Base-by-base conservation (phyloP, 2,797 vertebrate genomes). In the Neosilurus hyrtlii region DNA sequence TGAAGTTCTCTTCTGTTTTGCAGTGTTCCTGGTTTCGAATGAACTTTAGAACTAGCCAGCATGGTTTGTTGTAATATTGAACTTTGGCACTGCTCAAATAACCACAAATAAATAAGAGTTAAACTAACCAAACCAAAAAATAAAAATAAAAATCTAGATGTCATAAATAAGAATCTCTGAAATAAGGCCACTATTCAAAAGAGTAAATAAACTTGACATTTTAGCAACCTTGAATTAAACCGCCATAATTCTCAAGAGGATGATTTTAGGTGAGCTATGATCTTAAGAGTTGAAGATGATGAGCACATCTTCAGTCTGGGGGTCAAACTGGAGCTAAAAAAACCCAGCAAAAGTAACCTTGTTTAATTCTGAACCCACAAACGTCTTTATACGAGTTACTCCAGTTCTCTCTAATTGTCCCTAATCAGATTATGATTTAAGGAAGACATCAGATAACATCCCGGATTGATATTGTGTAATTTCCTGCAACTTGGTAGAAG, bases 11-110 rank as follows among this genome's bases (percentile, higher is more conserved):
- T 70, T 81, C 83, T 62, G 85, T 83, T 78, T 86, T 74, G 74
- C 77, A 72, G 78, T 81, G 83, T 85, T 87, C 86, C 86, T 85
- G 88, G 68, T 84, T 83, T 79, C 30, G 87, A 87, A 52, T 87
- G 87, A 85, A 87, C 87, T 89, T 86, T 89, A 87, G 85, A 82
- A 86, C 86, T 59, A 81, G 82, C 83, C 83, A 66, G 79, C 78
- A 56, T 85, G 78, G 77, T 79, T 74, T 51, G 73, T 77, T 75
- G 81, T 80, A 43, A 82, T 82, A 82, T 54, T 85, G 86, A 80
- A 86, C 89, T 89, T 87, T 77, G 71, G 85, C 70, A 82, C 77
- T 22, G 43, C 11, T 85, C 79, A 72, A 85, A 87, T 83, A 83
- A 77, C 57, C 43, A 66, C 80, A 52, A 61, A 77, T 30, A 6